Evolutionary conservation across 2,797 vertebrate genomes (phyloP).

Genomic region (Chaetodon trifasciatus): DNA sequence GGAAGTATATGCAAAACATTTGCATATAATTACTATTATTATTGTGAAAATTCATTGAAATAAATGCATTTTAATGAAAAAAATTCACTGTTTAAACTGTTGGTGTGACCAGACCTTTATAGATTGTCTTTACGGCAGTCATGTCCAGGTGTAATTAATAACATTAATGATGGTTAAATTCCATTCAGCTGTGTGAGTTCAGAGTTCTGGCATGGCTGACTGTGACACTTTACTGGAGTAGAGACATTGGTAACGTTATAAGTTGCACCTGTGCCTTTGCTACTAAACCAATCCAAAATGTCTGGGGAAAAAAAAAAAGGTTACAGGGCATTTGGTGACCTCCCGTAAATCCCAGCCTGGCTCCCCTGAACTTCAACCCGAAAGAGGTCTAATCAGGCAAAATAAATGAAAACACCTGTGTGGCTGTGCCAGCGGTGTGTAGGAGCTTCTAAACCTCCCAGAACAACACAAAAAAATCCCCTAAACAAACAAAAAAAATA

Average conservation of each 20-base stretch:
- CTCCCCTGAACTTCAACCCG: conserved; percentile 6
- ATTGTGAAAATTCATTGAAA: not conserved
- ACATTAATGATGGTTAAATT: not conserved
- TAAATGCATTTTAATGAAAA: not conserved
- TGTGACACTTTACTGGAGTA: conserved; percentile 3
- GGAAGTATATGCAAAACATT: not conserved
- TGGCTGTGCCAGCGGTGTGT: not conserved
- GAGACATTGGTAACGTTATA: not conserved
- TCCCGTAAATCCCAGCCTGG: not conserved
- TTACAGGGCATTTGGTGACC: conserved; percentile 4
- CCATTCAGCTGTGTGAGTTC: not conserved
- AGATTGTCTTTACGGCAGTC: not conserved
- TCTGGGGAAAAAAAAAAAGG: not conserved
- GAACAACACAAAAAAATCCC: conserved; percentile 14
- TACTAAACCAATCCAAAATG: not conserved
- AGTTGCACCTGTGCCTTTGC: not conserved
- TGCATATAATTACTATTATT: not conserved
- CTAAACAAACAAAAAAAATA: conserved; percentile 14
- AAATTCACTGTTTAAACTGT: not conserved
- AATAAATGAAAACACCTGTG: conserved; percentile 41
- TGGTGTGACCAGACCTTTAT: too few relatives aligned
- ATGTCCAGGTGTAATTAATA: not conserved
- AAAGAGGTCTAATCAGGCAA: conserved; percentile 20
- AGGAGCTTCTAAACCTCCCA: conserved; percentile 15
- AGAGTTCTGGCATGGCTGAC: not conserved